Percentiles rank a stretch among this genome's conserved stretches.
These are phyloP conservation scores for Camponotus floridanus DNA, from an alignment of 1,140 invertebrate species.

Conservation along the genomic window DNA sequence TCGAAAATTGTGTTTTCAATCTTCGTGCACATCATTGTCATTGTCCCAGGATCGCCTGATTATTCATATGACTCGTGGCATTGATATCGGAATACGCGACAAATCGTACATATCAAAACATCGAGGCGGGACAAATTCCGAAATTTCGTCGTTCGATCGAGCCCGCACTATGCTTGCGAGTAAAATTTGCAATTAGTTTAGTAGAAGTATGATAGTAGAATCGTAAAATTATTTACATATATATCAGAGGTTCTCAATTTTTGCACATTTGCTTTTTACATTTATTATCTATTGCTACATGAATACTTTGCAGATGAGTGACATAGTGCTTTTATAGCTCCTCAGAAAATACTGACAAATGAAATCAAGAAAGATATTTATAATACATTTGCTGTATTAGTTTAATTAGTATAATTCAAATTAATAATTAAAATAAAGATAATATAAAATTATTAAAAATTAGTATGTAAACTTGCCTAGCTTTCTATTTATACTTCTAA, in stretches of 20 bases:
- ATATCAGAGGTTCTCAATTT: constrained; percentile 40
- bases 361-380: not conserved
- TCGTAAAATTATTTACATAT: constrained; percentile 32
- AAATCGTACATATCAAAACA: constrained; percentile 46
- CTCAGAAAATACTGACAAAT: not conserved
- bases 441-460: not conserved
- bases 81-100: constrained; percentile 34
- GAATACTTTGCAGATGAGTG: constrained; percentile 1
- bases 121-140: constrained; percentile 23
- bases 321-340: not conserved
- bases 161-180: not conserved
- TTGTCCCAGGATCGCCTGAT: constrained; percentile 50
- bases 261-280: not conserved
- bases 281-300: not conserved
- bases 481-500: not conserved
- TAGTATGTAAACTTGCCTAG: not conserved
- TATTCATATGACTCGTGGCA: constrained; percentile 40
- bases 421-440: not conserved
- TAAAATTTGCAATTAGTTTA: not conserved
- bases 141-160: constrained; percentile 30
- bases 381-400: not conserved
- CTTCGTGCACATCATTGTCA: constrained; percentile 25
- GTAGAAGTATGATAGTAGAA: not conserved
- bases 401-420: not conserved
- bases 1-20: constrained; percentile 31